Evolutionary conservation across 2,797 vertebrate genomes (phyloP), one percentile per base, ranked within the genome.

Genomic region (Mormyrus hasselquistii): DNA sequence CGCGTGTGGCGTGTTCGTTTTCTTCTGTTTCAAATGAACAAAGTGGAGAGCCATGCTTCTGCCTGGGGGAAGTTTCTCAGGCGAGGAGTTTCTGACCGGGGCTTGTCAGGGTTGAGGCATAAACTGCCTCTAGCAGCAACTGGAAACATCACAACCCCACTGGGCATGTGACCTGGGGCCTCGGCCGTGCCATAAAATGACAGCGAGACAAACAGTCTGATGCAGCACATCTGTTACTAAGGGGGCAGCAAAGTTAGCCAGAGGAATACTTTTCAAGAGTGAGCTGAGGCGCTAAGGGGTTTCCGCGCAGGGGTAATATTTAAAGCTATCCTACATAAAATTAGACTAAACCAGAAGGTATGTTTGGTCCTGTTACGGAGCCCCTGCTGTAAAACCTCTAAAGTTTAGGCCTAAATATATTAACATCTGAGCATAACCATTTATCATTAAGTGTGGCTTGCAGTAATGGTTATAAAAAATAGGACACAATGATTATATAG

Each of bases 361-460:
- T 86, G 57, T 8, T 52, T 49, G 4, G 88, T 34, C 25, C 25
- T 38, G 44, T 41, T 89, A 16, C 3, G 19, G 29, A 69, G 82
- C 29, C 79, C 57, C 47, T 88, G 91, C 49, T 52, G 47, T 25
- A 10, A 85, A 29, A 25, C 19, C 47, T 52, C 4, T 85, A 85
- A 91, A 92, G 87, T 91, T 88, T 65, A 62, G 14, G 57, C 87
- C 47, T 93, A 90, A 93, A 93, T 93, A 88, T 93, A 93, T 94
- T 90, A 93, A 50, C 44, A 85, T 59, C 22, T 57, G 90, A 92
- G 88, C 89, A 91, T 88, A 91, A 91, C 65, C 62, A 89, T 89
- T 41, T 91, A 86, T 86, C 87, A 52, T 92, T 89, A 93, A 90
- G 92, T 89, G 88, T 90, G 29, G 7, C 52, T 16, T 34, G 86